Conservation (phyloP, 2,797 vertebrate genomes). For the Darevskia mixta region DNA sequence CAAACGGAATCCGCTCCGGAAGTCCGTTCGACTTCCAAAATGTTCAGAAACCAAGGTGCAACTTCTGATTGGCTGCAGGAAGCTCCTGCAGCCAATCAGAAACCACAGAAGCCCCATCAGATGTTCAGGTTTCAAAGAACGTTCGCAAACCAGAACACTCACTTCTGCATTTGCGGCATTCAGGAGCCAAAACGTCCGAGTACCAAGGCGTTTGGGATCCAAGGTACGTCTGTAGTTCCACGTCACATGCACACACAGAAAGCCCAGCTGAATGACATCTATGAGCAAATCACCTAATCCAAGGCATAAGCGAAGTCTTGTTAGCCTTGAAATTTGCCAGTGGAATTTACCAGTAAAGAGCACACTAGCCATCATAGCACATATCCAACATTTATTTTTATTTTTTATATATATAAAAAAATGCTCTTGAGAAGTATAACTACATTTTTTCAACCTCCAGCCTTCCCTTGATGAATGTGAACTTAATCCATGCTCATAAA, state of each 20-base stretch:
- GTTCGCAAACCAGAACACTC: no score
- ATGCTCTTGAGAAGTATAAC: slow-evolving; percentile 12
- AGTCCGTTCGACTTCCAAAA: no score
- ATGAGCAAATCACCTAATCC: neutral
- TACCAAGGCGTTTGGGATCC: no score
- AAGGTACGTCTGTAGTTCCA: neutral
- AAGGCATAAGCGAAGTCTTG: neutral
- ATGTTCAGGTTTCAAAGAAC: no score
- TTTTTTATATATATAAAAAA: neutral
- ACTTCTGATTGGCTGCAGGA: no score
- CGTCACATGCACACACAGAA: neutral
- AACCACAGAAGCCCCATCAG: no score
- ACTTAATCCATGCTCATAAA: slow-evolving; percentile 1
- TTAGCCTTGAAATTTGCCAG: neutral
- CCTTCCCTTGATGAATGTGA: slow-evolving; percentile 5
- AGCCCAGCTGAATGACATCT: slow-evolving; percentile 3
- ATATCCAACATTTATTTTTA: neutral
- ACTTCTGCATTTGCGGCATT: no score
- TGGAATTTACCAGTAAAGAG: slow-evolving; percentile 17
- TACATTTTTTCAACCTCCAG: neutral
- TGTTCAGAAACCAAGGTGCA: no score
- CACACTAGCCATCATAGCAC: neutral
- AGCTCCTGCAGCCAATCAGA: no score
- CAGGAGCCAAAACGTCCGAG: no score
- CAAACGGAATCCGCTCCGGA: no score